A percentile compares a stretch with the other conserved stretches of the same genome.
phyloP scores from a whole-genome alignment of 2,888 invertebrate species.

The Malachius bipustulatus region DNA sequence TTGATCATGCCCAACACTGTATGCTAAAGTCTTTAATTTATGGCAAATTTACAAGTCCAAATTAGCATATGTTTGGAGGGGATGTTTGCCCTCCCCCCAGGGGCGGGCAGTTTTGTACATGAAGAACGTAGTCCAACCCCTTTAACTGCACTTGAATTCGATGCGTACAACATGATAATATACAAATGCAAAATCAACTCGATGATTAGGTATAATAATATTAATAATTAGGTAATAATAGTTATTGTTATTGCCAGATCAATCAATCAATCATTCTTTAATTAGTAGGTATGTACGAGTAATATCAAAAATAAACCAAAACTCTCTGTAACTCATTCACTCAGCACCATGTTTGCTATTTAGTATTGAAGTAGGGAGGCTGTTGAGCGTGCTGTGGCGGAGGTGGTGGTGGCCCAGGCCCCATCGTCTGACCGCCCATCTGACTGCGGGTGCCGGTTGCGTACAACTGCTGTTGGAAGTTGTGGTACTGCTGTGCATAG shows the following conservation, averaged over 20 bases:
- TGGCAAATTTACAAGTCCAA: slow-evolving; percentile 39
- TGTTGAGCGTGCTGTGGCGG: slow-evolving; percentile 37
- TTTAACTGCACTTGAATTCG: slow-evolving; percentile 38
- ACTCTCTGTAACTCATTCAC: slow-evolving; percentile 28
- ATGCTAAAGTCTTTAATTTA: slow-evolving; percentile 32
- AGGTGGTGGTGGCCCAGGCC: slow-evolving; percentile 39
- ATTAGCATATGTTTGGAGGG: too few species aligned
- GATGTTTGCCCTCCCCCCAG: too few species aligned
- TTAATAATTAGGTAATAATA: too few species aligned
- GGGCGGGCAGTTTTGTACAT: slow-evolving; percentile 35
- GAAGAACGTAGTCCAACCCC: slow-evolving; percentile 31
- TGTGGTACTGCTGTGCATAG: slow-evolving; percentile 90
- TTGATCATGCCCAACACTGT: slow-evolving; percentile 29
- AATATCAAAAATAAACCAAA: slow-evolving; percentile 39
- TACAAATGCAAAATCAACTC: too few species aligned
- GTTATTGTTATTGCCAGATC: slow-evolving; percentile 37
- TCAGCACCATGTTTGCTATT: slow-evolving; percentile 36
- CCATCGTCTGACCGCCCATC: slow-evolving; percentile 37
- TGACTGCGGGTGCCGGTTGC: slow-evolving; percentile 69
- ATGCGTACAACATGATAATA: slow-evolving; percentile 32
- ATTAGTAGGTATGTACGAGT: too few species aligned
- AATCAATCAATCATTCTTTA: too few species aligned
- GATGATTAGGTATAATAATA: too few species aligned
- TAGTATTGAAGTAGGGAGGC: slow-evolving; percentile 38
- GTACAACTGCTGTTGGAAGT: slow-evolving; percentile 90